Base-by-base conservation (phyloP, 2,797 vertebrate genomes). In the Coranthus polyacanthus region DNA sequence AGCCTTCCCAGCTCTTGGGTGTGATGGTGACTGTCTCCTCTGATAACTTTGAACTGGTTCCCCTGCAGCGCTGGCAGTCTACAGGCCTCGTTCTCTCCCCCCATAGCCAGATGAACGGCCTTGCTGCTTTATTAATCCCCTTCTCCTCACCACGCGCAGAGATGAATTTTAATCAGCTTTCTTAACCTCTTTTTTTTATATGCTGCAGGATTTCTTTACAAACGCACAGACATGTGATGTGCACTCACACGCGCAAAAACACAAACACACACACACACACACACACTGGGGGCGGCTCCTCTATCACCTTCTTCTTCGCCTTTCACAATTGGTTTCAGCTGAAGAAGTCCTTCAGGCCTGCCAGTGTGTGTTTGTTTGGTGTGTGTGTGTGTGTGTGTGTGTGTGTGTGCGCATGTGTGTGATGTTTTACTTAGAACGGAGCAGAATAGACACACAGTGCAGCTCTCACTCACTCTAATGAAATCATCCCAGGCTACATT, bases 161-260 rank as follows among this genome's bases (percentile, higher is more conserved):
- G 81, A 90, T 89, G 87, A 90, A 92, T 92, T 91, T 93, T 92
- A 93, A 94, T 94, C 87, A 92, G 87, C 92, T 91, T 93, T 86
- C 85, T 88, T 87, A 88, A 90, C 88, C 86, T 77, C 82, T 84
- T 79, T 83, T 75, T 81, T 80, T 57, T 72, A 67, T 79, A 68
- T 87, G 82, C 83, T 85, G 84, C 79, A 72, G 85, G 84, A 92
- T 91, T 86, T 92, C 83, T 82, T 87, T 84, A 85, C 76, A 83
- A 90, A 88, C 47, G 52, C 73, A 68, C 58, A 75, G 72, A 79
- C 85, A 80, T 66, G 53, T 86, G 77, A 85, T 21, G 62, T 62
- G 66, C 80, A 72, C 61, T 63, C 62, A 59, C 56, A 39, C 44
- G 1, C 13, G 53, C 54, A 43, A 43, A 41, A 75, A 50, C n/a